A percentile compares a stretch with the other conserved stretches of the same genome.
Conservation (phyloP, 2,113 vertebrate genomes). For the Bubalus kerabau region DNA sequence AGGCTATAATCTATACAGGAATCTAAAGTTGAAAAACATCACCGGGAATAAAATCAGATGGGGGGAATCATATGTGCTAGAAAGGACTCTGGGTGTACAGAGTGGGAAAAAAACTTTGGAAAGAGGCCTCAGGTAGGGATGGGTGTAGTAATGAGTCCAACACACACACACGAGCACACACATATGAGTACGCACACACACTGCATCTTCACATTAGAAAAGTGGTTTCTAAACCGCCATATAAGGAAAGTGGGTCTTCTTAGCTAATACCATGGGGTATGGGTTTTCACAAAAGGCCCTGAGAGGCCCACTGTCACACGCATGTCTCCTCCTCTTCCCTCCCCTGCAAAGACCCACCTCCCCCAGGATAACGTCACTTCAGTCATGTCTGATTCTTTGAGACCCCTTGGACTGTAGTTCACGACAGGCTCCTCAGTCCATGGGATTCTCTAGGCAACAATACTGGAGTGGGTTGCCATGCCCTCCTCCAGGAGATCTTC, state of each 20-base stretch:
- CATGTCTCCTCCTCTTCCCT: no score
- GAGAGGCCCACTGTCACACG: fast-evolving
- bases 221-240: not conserved
- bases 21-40: not conserved
- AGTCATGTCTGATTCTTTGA: not conserved
- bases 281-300: not conserved
- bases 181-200: fast-evolving
- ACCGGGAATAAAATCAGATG: not conserved
- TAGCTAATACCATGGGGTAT: fast-evolving
- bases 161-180: not conserved
- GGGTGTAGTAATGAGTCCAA: not conserved
- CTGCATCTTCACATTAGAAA: not conserved
- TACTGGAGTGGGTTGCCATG: not conserved
- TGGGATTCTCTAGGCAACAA: not conserved
- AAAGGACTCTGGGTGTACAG: not conserved
- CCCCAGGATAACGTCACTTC: not conserved
- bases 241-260: not conserved
- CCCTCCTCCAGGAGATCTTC: not conserved
- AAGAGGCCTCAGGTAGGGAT: not conserved
- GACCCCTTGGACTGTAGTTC: not conserved
- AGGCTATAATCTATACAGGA: not conserved
- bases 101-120: not conserved
- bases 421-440: fast-evolving
- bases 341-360: not conserved
- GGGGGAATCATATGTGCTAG: not conserved